Base-by-base conservation (phyloP, 1,140 invertebrate species). In the Mamestra configurata region DNA sequence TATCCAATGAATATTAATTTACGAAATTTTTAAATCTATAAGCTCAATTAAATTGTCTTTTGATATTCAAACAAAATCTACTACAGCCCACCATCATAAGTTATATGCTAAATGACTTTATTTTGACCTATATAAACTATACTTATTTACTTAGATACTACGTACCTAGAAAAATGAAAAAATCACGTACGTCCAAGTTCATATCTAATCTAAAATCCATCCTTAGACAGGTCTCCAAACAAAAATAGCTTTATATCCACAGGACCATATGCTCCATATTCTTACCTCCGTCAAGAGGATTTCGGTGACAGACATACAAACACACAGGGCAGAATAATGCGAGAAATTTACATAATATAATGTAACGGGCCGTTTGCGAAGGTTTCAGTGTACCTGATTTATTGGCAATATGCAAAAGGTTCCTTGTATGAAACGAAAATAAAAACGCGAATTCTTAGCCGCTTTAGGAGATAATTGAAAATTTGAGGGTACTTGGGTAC, bases 281-380 rank as follows among this genome's bases (percentile, higher is more conserved):
- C 80, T 46, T 77, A 88, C 84, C 84, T 82, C 80, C 68, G 79
- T 88, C 86, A 88, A 73, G 79, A 55, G 81, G 84, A 81, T 82
- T 86, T 82, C 18, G 35, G 49, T 77, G 80, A 86, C 79, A 79
- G 79, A 84, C 81, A 86, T 51, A 84, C 79, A 86, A 77, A 87
- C 80, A 85, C 22, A 80, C 68, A 76, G 72, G 66, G 55, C 70
- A 51, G 76, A 82, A 84, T 77, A 79, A 80, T 80, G 78, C 66
- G 70, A 61, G 59, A 64, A 71, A 81, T 84, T 84, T 83, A 80
- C 83, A 78, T 82, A 84, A 84, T 77, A 75, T 77, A 66, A 81
- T 77, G 40, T 81, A 57, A 57, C 53, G 24, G 37, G 35, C 57
- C 72, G 46, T 72, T 80, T 75, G 59, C 40, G 59, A 35, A 46